Evolutionary conservation across 1,140 invertebrate genomes (phyloP).

Genomic region (Hylyphantes graminicola): DNA sequence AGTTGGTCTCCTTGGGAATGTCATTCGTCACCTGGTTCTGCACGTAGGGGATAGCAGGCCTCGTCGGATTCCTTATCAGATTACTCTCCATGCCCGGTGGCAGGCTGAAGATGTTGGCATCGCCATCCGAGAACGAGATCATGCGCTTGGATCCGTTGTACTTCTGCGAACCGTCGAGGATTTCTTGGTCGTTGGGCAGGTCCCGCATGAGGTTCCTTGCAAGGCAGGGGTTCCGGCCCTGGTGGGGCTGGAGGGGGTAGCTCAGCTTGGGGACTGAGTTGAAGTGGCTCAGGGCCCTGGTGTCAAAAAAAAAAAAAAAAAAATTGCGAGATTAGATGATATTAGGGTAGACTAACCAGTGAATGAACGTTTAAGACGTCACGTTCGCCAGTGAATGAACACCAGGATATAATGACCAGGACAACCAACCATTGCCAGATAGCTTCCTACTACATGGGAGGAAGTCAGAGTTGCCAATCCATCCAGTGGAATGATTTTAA

Average conservation of each 20-base stretch:
- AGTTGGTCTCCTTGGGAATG: slow-evolving; percentile 68
- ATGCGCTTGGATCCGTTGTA: slow-evolving; percentile 26
- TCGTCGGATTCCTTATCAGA: slow-evolving; percentile 67
- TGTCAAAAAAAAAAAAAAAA: too few relatives aligned
- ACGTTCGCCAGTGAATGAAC: too few relatives aligned
- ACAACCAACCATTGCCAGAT: too few relatives aligned
- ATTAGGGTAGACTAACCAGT: too few relatives aligned
- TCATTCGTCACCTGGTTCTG: slow-evolving; percentile 74
- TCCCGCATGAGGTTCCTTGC: slow-evolving; percentile 82
- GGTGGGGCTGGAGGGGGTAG: slow-evolving; percentile 78
- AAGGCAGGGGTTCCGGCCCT: slow-evolving; percentile 88
- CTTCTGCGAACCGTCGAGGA: slow-evolving; percentile 69
- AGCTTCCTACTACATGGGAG: too few relatives aligned
- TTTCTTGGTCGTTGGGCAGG: slow-evolving; percentile 73
- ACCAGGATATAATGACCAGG: too few relatives aligned
- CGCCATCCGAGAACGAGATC: slow-evolving; percentile 52
- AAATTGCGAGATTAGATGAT: too few relatives aligned
- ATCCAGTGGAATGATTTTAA: too few relatives aligned
- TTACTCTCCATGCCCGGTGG: slow-evolving; percentile 62
- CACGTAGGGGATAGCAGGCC: slow-evolving; percentile 78
- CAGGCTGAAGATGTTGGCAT: slow-evolving; percentile 38
- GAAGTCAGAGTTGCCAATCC: too few relatives aligned
- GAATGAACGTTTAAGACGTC: too few relatives aligned
- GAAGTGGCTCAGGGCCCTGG: slow-evolving; percentile 11
- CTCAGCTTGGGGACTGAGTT: slow-evolving; percentile 65